Conservation (phyloP, 2,888 invertebrate species). For the Tethea ocularis region DNA sequence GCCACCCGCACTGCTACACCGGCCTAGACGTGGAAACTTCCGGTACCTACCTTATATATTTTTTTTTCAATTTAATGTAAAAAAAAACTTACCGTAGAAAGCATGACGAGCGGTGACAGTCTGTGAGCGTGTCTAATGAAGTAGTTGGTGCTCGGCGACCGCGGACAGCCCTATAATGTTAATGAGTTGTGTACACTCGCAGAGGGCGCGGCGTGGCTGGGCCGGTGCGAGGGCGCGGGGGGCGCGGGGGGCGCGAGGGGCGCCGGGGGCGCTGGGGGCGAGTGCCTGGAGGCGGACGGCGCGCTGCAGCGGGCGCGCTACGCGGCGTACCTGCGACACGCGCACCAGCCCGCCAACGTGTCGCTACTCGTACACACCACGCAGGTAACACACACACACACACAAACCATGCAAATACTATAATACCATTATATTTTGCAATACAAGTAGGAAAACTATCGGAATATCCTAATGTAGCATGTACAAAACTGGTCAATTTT, state of each 20-base stretch:
- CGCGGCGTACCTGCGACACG: constrained; percentile 33
- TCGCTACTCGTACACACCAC: constrained; percentile 90
- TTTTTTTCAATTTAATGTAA: too few species aligned
- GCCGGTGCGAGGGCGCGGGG: constrained; percentile 42
- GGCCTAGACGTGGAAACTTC: constrained; percentile 87
- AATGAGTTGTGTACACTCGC: too few species aligned
- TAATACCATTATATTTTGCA: too few species aligned
- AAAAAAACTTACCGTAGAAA: too few species aligned
- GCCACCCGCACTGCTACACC: constrained; percentile 89
- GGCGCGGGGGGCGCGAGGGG: constrained; percentile 31
- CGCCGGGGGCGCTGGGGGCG: constrained; percentile 23
- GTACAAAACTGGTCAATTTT: too few species aligned
- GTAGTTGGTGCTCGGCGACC: too few species aligned
- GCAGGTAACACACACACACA: constrained; percentile 58
- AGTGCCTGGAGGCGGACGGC: constrained; percentile 25
- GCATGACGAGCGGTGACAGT: too few species aligned
- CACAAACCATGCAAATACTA: background rate
- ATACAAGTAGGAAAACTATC: too few species aligned
- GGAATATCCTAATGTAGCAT: too few species aligned
- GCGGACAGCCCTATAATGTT: too few species aligned
- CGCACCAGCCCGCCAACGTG: constrained; percentile 84
- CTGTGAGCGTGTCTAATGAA: too few species aligned
- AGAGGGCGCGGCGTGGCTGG: constrained; percentile 17
- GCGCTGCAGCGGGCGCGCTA: constrained; percentile 31
- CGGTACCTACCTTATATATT: constrained; percentile 75